A percentile compares a stretch with the other conserved stretches of the same genome.
Evolutionary conservation across 2,113 vertebrate species (phyloP).

Genomic region (Hemiprocne comata): DNA sequence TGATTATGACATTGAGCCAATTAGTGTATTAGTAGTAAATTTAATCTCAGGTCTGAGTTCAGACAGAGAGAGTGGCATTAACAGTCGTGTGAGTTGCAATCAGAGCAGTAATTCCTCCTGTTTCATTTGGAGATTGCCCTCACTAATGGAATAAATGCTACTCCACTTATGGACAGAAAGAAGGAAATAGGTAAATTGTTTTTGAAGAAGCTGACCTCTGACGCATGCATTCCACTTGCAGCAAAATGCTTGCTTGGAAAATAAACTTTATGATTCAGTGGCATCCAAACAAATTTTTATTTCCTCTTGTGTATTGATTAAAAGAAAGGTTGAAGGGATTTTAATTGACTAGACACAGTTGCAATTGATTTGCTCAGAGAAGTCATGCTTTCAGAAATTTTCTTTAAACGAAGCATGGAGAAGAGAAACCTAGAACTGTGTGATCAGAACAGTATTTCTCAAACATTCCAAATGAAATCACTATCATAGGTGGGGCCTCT

Average conservation of each 20-base stretch:
- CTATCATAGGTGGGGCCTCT: neutral
- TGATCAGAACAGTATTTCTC: neutral
- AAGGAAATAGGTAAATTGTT: conserved; percentile 21
- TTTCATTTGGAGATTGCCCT: neutral
- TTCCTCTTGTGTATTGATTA: neutral
- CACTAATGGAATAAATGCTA: neutral
- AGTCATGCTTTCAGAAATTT: neutral
- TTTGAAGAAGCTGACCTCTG: neutral
- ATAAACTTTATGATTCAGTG: neutral
- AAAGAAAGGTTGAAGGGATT: neutral
- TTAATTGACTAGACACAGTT: neutral
- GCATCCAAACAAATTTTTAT: neutral
- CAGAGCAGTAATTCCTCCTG: neutral
- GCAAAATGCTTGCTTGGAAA: neutral
- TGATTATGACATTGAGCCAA: neutral
- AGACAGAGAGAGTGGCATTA: neutral
- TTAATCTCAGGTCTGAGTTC: neutral
- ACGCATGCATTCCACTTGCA: neutral
- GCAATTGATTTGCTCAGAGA: neutral
- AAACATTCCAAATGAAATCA: neutral
- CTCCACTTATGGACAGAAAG: neutral
- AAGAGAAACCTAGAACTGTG: neutral
- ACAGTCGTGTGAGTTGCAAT: neutral
- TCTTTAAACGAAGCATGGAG: neutral
- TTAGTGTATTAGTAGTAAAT: neutral